A percentile compares a stretch with the other conserved stretches of the same genome.
phyloP scores from a whole-genome alignment of 2,113 vertebrate genomes.

The Lamprologus speciosus region DNA sequence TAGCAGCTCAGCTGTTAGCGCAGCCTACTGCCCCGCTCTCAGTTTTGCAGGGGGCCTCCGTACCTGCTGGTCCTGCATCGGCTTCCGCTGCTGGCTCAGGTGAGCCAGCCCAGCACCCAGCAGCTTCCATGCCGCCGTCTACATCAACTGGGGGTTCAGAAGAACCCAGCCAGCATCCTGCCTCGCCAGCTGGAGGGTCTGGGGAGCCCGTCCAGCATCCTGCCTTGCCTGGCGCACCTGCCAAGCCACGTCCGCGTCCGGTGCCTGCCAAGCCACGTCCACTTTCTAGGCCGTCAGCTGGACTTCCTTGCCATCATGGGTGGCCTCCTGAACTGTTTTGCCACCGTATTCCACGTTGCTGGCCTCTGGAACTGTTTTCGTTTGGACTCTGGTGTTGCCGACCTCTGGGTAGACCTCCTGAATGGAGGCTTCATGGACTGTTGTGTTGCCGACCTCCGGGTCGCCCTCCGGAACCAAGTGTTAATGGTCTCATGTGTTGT shows the following conservation, averaged over 20 bases:
- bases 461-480: background rate
- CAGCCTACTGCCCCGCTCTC: background rate
- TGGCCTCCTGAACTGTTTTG: accelerated
- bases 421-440: background rate
- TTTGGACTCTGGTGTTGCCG: background rate
- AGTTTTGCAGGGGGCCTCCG: background rate
- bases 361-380: background rate
- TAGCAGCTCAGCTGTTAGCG: background rate
- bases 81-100: background rate
- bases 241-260: background rate
- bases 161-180: background rate
- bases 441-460: background rate
- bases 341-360: background rate
- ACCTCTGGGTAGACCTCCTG: background rate
- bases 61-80: background rate
- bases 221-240: background rate
- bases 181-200: background rate
- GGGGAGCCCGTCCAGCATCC: background rate
- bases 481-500: background rate
- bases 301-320: background rate
- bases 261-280: background rate
- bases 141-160: background rate
- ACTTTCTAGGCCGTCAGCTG: background rate
- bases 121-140: background rate
- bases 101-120: background rate